Conservation (phyloP, 2,797 vertebrate genomes). For the Myiotriccus ornatus region DNA sequence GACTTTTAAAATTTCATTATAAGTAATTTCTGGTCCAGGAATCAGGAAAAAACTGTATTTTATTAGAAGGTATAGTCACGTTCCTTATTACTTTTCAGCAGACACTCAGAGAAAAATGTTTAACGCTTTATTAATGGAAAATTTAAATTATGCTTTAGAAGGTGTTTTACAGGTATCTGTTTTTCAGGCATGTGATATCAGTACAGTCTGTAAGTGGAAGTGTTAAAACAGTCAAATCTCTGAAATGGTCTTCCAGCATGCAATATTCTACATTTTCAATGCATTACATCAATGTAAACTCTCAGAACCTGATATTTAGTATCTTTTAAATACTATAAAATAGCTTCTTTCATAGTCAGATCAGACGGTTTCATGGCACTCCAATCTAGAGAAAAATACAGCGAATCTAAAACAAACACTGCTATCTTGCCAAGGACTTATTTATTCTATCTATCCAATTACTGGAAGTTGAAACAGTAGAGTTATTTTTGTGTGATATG, state of each 20-base stretch:
- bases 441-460: background rate
- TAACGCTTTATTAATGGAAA: slow-evolving; percentile 32
- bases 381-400: background rate
- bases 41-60: background rate
- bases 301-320: background rate
- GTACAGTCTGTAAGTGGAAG: background rate
- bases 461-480: background rate
- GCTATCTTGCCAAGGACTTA: background rate
- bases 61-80: background rate
- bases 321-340: slow-evolving; percentile 3
- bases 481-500: background rate
- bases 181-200: background rate
- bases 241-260: background rate
- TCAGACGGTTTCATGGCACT: background rate
- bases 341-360: background rate
- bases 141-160: slow-evolving; percentile 3
- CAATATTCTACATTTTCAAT: background rate
- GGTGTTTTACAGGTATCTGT: background rate
- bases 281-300: background rate
- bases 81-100: background rate
- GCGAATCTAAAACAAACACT: background rate
- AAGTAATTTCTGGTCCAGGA: background rate
- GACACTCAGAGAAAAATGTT: background rate
- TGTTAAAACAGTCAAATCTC: slow-evolving; percentile 34
- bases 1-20: background rate